Percentiles rank a stretch among this genome's conserved stretches.
phyloP scores from a whole-genome alignment of 2,113 vertebrate genomes.

The Ptilonorhynchus violaceus region DNA sequence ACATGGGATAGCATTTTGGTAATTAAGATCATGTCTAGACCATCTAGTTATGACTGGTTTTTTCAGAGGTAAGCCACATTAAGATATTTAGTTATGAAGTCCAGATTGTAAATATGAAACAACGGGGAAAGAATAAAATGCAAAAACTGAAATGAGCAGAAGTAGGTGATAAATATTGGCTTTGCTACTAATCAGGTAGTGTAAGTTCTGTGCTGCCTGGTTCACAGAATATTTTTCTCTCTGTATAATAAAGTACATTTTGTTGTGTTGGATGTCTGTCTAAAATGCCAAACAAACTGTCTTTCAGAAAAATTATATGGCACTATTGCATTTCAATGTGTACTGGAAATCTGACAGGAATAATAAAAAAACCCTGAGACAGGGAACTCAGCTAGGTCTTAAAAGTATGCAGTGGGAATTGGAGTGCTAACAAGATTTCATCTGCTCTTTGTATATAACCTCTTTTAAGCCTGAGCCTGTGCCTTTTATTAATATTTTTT shows the following conservation, averaged over 20 bases:
- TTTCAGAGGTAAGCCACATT: neutral
- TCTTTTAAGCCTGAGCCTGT: neutral
- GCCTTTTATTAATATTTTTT: neutral
- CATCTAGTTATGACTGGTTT: neutral
- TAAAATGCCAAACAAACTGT: conserved; percentile 63
- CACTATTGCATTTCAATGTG: conserved; percentile 55
- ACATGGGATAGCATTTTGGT: conserved; percentile 9
- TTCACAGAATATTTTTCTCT: conserved; percentile 40
- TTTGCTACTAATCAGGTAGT: conserved; percentile 30
- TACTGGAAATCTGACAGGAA: conserved; percentile 52
- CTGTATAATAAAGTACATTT: conserved; percentile 51
- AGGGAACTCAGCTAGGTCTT: neutral
- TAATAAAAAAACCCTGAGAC: conserved; percentile 9
- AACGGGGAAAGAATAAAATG: neutral
- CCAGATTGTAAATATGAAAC: conserved; percentile 17
- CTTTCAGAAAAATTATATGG: conserved; percentile 56
- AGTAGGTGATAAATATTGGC: conserved; percentile 41
- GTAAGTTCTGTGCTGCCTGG: conserved; percentile 18
- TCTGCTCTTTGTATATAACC: neutral
- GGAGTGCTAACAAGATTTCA: conserved; percentile 18
- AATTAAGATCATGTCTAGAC: conserved; percentile 43
- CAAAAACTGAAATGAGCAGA: conserved; percentile 10
- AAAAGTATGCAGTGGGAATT: conserved; percentile 1
- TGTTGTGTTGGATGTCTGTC: conserved; percentile 55
- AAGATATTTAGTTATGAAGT: conserved; percentile 19